Conservation (phyloP, 2,113 vertebrate species). For the Ameiurus melas region DNA sequence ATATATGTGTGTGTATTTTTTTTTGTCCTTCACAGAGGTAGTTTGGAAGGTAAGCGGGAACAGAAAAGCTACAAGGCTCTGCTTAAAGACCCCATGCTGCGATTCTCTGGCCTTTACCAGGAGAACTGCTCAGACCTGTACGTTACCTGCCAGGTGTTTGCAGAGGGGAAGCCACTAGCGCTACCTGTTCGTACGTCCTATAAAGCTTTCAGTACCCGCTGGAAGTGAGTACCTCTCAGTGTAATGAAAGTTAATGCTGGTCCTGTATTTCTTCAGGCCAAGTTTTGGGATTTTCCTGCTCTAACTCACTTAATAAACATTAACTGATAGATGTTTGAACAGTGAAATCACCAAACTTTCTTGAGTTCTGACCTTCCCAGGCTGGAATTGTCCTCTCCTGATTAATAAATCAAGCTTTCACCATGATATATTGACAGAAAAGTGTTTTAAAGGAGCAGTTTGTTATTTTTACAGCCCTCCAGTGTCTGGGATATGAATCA, state of each 20-base stretch:
- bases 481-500: background rate
- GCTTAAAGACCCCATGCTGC: conserved; percentile 91
- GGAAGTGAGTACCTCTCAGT: conserved; percentile 86
- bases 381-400: background rate
- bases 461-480: background rate
- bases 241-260: background rate
- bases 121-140: conserved; percentile 96
- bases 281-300: background rate
- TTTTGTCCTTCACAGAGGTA: conserved; percentile 76
- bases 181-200: conserved; percentile 94
- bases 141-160: conserved; percentile 96
- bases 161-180: conserved; percentile 94
- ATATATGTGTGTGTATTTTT: background rate
- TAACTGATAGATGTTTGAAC: background rate
- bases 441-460: background rate
- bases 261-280: background rate
- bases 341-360: background rate
- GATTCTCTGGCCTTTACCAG: conserved; percentile 95
- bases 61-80: conserved; percentile 95
- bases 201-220: conserved; percentile 97
- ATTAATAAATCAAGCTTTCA: background rate
- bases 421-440: background rate
- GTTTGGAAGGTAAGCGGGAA: conserved; percentile 95
- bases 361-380: background rate
- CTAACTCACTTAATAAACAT: background rate